Evolutionary conservation across 1,140 invertebrate species (phyloP), one percentile per base, ranked within the genome.

Genomic region (Anadara kagoshimensis): DNA sequence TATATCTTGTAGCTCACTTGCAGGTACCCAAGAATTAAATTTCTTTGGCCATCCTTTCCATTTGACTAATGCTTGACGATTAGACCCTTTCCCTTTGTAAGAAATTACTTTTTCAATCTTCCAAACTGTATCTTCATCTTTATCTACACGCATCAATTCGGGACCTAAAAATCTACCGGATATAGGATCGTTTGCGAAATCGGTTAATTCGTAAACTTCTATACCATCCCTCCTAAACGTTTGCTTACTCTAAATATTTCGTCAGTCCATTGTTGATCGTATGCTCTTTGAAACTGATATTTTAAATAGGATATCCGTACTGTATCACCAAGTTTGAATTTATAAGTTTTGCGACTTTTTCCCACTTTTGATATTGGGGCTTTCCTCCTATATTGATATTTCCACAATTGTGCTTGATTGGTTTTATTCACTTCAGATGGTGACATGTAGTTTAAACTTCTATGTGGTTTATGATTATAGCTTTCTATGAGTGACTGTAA

Each of bases 261-360:
- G 20, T 56, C 57, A 5, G 75, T 73, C 75, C 69, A 76, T 47
- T 77, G 64, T 36, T 73, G 69, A 18, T 69, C 44, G 41, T 69
- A 73, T 53, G 58, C 69, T 54, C 54, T 58, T 51, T 73, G 51
- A 36, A 77, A 73, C 54, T 59, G 57, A 44, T 65, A 41, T 69
- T 67, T 72, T 16, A 45, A 22, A 12, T 64, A 22, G 12, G 75
- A 53, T 18, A 76, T 59, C 45, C 75, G 56, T 24, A 76, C 75
- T 7, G 56, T 11, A 45, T 76, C 65, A 20, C 65, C 65, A 24
- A 72, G 43, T 67, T 68, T 76, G 24, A 53, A 76, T 26, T 57
- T 63, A 49, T 58, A 72, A 14, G 12, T 64, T n/a, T 49, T 49
- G 8, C 12, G 12, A 47, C 5, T 64, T 29, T 51, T 49, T 14